Percentiles rank a stretch among this genome's conserved stretches.
phyloP scores from a whole-genome alignment of 2,113 vertebrate genomes.

The Hippocampus barbouri region DNA sequence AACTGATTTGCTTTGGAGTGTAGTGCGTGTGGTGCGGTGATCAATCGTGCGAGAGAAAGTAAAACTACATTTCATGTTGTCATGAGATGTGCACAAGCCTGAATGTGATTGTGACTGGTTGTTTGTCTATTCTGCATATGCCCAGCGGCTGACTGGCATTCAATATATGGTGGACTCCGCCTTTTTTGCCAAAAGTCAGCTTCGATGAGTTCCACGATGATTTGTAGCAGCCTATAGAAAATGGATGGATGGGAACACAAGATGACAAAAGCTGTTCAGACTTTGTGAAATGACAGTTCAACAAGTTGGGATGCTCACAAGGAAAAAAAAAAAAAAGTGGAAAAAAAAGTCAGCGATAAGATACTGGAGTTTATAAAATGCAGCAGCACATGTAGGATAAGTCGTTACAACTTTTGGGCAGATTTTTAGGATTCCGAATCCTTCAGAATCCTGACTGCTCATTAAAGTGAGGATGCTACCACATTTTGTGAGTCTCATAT shows the following conservation, averaged over 20 bases:
- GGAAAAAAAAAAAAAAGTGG: too few relatives aligned
- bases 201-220: too few relatives aligned
- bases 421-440: background rate
- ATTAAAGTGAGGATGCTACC: background rate
- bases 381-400: background rate
- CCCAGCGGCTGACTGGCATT: too few relatives aligned
- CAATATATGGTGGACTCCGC: too few relatives aligned
- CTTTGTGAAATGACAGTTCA: background rate
- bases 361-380: background rate
- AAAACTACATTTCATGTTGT: background rate
- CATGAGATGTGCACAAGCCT: background rate
- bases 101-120: too few relatives aligned
- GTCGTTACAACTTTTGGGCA: background rate
- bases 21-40: background rate
- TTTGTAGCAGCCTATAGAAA: too few relatives aligned
- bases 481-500: slow-evolving; percentile 3
- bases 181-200: too few relatives aligned
- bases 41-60: background rate
- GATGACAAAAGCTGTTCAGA: too few relatives aligned
- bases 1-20: background rate
- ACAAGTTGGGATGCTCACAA: background rate
- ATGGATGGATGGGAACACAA: too few relatives aligned
- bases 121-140: too few relatives aligned
- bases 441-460: background rate
- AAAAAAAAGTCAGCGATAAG: background rate